phyloP scores from a whole-genome alignment of 2,888 invertebrate species.

The Andricus quercusramuli region DNA sequence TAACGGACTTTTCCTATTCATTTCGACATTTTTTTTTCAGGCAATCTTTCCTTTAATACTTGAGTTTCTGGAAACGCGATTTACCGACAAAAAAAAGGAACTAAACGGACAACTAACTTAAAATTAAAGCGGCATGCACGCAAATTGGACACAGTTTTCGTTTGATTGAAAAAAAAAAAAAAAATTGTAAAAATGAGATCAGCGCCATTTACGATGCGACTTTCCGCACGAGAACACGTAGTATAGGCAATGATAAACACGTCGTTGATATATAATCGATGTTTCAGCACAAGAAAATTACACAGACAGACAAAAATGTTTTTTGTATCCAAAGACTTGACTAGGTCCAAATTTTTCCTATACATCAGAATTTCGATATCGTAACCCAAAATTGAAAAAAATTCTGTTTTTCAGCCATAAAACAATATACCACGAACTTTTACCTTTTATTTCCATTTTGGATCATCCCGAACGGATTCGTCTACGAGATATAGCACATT shows the following conservation, averaged over 20 bases:
- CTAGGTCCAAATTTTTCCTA: too few relatives aligned
- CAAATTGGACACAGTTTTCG: neutral
- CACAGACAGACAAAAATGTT: too few relatives aligned
- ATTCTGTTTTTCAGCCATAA: too few relatives aligned
- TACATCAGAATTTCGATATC: too few relatives aligned
- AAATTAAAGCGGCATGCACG: neutral
- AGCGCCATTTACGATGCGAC: constrained; percentile 14
- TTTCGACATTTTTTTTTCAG: constrained; percentile 7
- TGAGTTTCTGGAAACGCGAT: constrained; percentile 10
- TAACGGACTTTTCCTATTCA: neutral
- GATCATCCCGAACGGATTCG: too few relatives aligned
- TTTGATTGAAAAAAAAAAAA: neutral
- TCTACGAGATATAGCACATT: too few relatives aligned
- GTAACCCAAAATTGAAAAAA: too few relatives aligned
- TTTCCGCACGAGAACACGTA: neutral
- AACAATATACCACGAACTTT: too few relatives aligned
- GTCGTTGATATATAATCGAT: neutral
- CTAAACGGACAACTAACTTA: constrained; percentile 20
- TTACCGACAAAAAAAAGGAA: neutral
- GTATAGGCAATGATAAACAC: constrained; percentile 26
- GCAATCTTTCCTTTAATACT: constrained; percentile 29
- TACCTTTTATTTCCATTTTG: too few relatives aligned
- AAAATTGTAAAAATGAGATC: constrained; percentile 30
- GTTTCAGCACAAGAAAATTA: constrained; percentile 5
- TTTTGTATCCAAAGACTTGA: too few relatives aligned